Evolutionary conservation across 2,888 invertebrate species (phyloP).

Genomic region (Drosophila hamatofila): DNA sequence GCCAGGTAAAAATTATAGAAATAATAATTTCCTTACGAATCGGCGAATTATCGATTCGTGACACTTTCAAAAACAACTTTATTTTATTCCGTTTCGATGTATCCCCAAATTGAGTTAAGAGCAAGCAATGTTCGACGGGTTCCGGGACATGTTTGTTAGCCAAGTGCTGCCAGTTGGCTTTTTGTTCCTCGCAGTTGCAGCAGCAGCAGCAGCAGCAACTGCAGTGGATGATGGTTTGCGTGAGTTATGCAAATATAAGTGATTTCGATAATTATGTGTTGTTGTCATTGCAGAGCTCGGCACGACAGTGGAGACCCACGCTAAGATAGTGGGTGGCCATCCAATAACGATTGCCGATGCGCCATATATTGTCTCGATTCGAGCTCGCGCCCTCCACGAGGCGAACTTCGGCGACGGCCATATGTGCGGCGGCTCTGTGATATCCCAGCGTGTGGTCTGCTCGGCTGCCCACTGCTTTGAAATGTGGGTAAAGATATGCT

Average conservation of each 20-base stretch:
- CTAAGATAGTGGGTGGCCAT: conserved; percentile 57
- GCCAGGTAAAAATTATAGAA: not conserved
- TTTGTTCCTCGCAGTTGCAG: not conserved
- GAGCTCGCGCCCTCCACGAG: conserved; percentile 42
- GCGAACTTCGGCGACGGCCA: conserved; percentile 47
- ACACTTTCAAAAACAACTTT: not conserved
- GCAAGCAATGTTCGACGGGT: not conserved
- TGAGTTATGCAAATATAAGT: not conserved
- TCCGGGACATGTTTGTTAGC: conserved; percentile 20
- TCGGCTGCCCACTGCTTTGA: conserved; percentile 66
- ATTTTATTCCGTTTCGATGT: conserved; percentile 14
- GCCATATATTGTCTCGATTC: conserved; percentile 60
- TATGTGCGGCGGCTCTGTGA: conserved; percentile 57
- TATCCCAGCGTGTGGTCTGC: conserved; percentile 54
- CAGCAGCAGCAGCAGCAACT: not conserved
- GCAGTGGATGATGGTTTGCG: not conserved
- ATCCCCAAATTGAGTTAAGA: not conserved
- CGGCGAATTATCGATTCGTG: not conserved
- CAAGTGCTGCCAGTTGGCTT: conserved; percentile 1
- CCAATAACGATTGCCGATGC: conserved; percentile 28
- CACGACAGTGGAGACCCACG: conserved; percentile 24
- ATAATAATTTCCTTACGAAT: not conserved
- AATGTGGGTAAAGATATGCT: conserved; percentile 33
- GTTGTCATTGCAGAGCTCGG: conserved; percentile 3
- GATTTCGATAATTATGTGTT: not conserved